Evolutionary conservation across 2,888 invertebrate genomes (phyloP), one percentile per base, ranked within the genome.

Genomic region (Pyralis farinalis): DNA sequence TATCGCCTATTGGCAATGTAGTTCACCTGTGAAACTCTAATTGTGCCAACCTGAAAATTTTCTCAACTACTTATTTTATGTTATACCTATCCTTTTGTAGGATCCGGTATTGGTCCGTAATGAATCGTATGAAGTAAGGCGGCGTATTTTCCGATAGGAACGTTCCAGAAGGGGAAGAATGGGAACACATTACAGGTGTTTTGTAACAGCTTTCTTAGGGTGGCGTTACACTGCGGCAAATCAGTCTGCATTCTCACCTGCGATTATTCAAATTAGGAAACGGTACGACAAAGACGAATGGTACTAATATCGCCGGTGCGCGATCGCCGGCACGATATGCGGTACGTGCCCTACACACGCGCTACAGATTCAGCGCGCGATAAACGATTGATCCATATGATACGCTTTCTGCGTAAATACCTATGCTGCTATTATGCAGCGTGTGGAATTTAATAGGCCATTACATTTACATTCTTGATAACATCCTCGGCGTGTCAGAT

Each of bases 231-330:
- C 63, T 72, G 72, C 69, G 73, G 77, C 75, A 77, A 82, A 81
- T 83, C 75, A 79, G 72, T 75, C 71, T 73, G 74, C 72, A 83
- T 86, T 86, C 84, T 82, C 82, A 85, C 85, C 82, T 79, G 71
- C 82, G 86, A 88, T 88, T 88, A 88, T 88, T 87, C 80, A 87
- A 88, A 88, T 88, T 81, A 88, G 84, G 77, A 75, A 86, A 77
- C 71, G 77, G 77, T 73, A 83, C 84, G 88, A 88, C 88, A 87
- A 81, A 87, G 88, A 88, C 86, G 87, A 86, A 88, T 88, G 86
- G 85, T 73, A 74, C 76, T 86, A 85, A 87, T 87, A 87, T 83
- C 85, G 84, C 67, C 68, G 70, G 63, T 68, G 62, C 58, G 76
- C 75, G 87, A 87, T 86, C 72, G 75, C 74, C 58, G 54, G 62